phyloP scores from a whole-genome alignment of 2,113 vertebrate species.

The Mesoclemmys tuberculata region DNA sequence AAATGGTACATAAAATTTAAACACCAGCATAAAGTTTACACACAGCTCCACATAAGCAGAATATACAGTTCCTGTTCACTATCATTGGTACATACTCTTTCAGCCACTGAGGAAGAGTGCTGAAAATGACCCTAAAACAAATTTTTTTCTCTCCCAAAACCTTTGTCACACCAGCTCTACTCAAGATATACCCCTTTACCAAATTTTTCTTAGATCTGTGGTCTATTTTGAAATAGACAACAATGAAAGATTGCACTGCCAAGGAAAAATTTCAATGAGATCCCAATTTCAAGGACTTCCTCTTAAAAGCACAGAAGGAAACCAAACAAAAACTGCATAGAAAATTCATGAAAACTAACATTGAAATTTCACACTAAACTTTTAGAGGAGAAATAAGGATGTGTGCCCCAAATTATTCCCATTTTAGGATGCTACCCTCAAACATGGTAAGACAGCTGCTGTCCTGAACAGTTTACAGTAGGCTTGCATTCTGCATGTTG shows the following conservation, averaged over 20 bases:
- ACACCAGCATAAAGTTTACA: neutral
- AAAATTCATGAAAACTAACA: neutral
- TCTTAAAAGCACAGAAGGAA: neutral
- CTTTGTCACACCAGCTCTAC: neutral
- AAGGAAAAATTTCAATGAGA: neutral
- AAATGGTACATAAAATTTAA: neutral
- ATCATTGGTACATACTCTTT: neutral
- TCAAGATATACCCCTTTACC: neutral
- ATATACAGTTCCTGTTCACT: neutral
- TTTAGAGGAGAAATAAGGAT: neutral
- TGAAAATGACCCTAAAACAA: neutral
- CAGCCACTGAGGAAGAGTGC: neutral
- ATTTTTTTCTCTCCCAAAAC: no score
- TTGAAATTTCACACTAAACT: neutral
- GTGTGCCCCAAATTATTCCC: neutral
- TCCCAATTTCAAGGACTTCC: neutral
- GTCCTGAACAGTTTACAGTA: neutral
- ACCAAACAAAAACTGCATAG: neutral
- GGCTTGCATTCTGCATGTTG: neutral
- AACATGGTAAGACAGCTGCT: neutral
- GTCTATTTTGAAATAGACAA: neutral
- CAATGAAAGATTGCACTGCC: neutral
- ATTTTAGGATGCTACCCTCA: neutral
- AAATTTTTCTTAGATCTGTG: neutral
- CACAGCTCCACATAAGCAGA: neutral